Base-by-base conservation (phyloP, 2,113 vertebrate genomes). In the Tetrao urogallus region DNA sequence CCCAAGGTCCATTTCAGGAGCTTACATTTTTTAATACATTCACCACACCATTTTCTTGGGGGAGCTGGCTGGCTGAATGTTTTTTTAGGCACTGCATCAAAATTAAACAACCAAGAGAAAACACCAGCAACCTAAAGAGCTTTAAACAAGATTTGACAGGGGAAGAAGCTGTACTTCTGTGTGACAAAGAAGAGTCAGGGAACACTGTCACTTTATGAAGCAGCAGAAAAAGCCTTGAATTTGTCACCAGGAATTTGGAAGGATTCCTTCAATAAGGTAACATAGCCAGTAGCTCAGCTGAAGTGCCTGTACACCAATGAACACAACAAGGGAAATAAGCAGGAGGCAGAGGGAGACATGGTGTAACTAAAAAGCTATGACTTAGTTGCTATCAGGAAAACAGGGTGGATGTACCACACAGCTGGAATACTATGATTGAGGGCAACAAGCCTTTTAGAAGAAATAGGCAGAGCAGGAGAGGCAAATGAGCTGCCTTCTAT, bases 31-130 rank as follows among this genome's bases (percentile, higher is more conserved):
- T 94, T 16, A 79, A 90, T 73, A 89, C 21, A 32, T 86, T 92
- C 54, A 72, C 86, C 40, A 73, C 84, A 76, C 66, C 24, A 34
- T 82, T 92, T 92, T 85, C 54, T 58, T 34, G 45, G 25, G 21
- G 28, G 40, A 88, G 21, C 45, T 87, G 71, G 42, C 74, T 95
- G 48, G 75, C 58, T 25, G 57, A 15, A 30, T 67, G 57, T 80
- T 94, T 94, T 87, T 48, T 78, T 90, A 73, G 67, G 71, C 64
- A 63, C 52, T 36, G 24, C n/a, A 72, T 73, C 66, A 90, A 93
- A 78, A 75, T 65, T 34, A 47, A 86, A 78, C 76, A 15, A 63
- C 60, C 25, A 40, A 50, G 9, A 21, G 8, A 73, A 92, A 92
- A 71, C 70, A 89, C 45, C 66, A 85, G 54, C 86, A 93, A 22